Conservation (phyloP, 2,113 vertebrate genomes). For the Noctilio leporinus region DNA sequence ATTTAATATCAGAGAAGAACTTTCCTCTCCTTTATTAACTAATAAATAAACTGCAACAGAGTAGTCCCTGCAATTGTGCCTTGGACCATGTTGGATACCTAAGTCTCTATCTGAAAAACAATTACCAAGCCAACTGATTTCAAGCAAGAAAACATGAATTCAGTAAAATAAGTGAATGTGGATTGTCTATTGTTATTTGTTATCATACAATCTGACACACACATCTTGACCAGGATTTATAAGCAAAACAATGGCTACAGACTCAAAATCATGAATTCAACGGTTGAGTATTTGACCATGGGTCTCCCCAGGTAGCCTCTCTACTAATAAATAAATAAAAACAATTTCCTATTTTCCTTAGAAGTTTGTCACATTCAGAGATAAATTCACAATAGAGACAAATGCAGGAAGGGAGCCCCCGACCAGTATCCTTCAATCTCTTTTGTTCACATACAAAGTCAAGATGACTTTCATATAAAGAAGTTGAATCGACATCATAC, state of each 20-base stretch:
- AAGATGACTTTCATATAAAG: constrained; percentile 26
- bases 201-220: background rate
- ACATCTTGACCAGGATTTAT: background rate
- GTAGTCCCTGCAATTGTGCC: background rate
- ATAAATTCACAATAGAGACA: background rate
- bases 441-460: constrained; percentile 8
- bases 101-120: background rate
- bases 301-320: background rate
- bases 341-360: background rate
- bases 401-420: background rate
- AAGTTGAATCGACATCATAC: background rate
- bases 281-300: background rate
- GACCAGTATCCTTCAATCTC: background rate
- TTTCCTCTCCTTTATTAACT: background rate
- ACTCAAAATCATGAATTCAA: background rate
- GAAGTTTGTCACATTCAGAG: background rate
- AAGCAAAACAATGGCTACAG: background rate
- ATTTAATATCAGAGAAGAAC: background rate
- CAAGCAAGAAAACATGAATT: background rate
- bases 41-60: background rate
- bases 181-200: background rate
- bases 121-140: background rate
- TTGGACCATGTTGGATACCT: background rate
- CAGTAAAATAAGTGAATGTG: background rate
- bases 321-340: background rate